Evolutionary conservation across 2,113 vertebrate genomes (phyloP), one percentile per base, ranked within the genome.

Genomic region (Amphiprion ocellaris): DNA sequence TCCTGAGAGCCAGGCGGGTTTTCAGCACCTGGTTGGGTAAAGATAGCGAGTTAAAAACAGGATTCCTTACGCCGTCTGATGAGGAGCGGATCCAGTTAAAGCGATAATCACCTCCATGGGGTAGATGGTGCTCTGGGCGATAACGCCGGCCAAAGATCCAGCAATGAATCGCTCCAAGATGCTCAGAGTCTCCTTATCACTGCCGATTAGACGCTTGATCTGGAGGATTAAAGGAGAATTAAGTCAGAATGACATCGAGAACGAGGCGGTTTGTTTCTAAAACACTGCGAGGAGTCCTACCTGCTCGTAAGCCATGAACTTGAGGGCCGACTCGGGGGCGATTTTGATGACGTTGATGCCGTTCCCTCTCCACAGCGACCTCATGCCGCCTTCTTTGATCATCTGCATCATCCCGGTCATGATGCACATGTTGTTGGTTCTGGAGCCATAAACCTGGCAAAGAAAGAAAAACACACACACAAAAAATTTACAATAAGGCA

Each of bases 241-340:
- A 37, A 37, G 33, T 37, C 7, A 33, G 33, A 1, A 6, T 33
- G 3, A 23, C 5, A 26, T 10, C 8, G 10, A 10, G 7, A 46
- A n/a, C 5, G 4, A n/a, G 0, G 4, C 1, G 21, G 3, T 7
- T 3, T 33, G 7, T 33, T 7, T 5, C 1, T 33, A 1, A 17
- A 7, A 17, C 41, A 11, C 41, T 44, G 21, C 15, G 0, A 5
- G 15, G 14, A 17, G 10, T 10, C 47, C 0, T 82, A 99, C 98
- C 96, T 99, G 97, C 73, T 99, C 98, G 0, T 99, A 99, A 0
- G 97, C 98, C 98, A 99, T 99, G 93, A 99, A 99, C 77, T 99
- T 99, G 61, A 99, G 97, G 30, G 98, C 98, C 0, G 98, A 95
- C 76, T 99, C 98, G 0, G 98, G 98, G 0, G 97, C 98, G 1